These are phyloP conservation scores for Fragum fragum DNA, from an alignment of 2,888 invertebrate species.

Conservation along the genomic window DNA sequence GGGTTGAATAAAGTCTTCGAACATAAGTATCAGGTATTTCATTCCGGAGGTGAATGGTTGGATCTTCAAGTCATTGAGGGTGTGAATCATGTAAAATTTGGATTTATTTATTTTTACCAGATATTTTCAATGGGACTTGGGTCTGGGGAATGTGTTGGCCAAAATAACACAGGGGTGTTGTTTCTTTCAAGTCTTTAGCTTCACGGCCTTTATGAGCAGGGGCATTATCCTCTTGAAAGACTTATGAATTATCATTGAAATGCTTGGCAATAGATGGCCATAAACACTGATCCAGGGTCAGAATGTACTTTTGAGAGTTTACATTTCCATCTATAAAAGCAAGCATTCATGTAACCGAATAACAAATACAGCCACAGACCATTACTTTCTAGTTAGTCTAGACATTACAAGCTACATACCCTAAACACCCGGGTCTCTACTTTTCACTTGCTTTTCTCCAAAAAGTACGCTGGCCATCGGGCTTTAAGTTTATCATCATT, in stretches of 20 bases:
- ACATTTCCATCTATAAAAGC: conserved; percentile 30
- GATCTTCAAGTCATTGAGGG: too few species aligned
- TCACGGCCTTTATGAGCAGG: too few species aligned
- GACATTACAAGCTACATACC: not conserved
- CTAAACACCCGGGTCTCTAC: conserved; percentile 25
- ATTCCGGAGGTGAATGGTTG: too few species aligned
- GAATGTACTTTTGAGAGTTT: conserved; percentile 19
- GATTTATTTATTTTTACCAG: conserved; percentile 2
- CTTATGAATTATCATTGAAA: conserved; percentile 13
- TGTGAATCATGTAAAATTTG: not conserved
- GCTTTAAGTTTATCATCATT: conserved; percentile 24
- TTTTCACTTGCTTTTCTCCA: conserved; percentile 41
- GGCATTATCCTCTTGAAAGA: too few species aligned
- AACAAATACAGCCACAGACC: conserved; percentile 17
- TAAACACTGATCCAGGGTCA: not conserved
- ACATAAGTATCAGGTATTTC: too few species aligned
- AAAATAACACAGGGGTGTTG: conserved; percentile 15
- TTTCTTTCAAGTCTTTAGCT: conserved; percentile 4
- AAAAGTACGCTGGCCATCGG: conserved; percentile 24
- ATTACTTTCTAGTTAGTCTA: conserved; percentile 14
- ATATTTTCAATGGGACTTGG: too few species aligned
- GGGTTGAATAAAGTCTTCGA: too few species aligned
- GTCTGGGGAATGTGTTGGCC: conserved; percentile 35
- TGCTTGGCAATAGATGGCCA: conserved; percentile 19
- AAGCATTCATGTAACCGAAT: conserved; percentile 10